These are phyloP conservation scores for Tetragonisca angustula DNA, from an alignment of 2,888 invertebrate species.

Conservation along the genomic window DNA sequence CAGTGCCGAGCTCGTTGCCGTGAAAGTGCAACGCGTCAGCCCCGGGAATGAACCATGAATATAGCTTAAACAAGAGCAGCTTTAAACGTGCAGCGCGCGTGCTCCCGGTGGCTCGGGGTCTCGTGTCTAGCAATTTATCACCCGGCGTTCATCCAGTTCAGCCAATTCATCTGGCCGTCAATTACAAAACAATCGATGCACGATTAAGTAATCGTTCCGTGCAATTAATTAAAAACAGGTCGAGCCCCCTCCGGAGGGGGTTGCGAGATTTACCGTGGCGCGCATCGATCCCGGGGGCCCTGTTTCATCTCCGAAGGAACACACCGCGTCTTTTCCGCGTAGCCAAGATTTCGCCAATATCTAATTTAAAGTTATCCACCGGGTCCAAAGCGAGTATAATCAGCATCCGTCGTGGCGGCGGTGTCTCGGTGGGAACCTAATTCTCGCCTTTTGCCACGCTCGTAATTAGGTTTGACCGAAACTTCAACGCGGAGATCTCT, in stretches of 20 bases:
- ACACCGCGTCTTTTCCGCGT: not conserved
- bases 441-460: not conserved
- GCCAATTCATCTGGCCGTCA: constrained; percentile 66
- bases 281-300: not conserved
- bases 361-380: constrained; percentile 11
- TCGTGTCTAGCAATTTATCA: constrained; percentile 64
- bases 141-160: constrained; percentile 57
- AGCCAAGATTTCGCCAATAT: constrained; percentile 6
- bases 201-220: constrained; percentile 62
- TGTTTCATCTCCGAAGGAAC: not conserved
- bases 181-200: constrained; percentile 66
- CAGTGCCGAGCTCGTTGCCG: not conserved
- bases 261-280: not conserved
- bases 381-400: constrained; percentile 1
- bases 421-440: not conserved
- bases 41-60: constrained; percentile 39
- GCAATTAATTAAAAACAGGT: constrained; percentile 58
- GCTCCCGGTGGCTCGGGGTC: constrained; percentile 1
- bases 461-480: constrained; percentile 11
- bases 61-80: constrained; percentile 43
- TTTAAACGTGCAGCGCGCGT: constrained; percentile 24
- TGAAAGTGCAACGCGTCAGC: constrained; percentile 8
- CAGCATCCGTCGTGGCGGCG: not conserved
- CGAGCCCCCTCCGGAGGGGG: not conserved
- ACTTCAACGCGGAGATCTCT: not conserved